A percentile compares a stretch with the other conserved stretches of the same genome.
Evolutionary conservation across 2,888 invertebrate genomes (phyloP).

Genomic region (Stenchaetothrips biformis): DNA sequence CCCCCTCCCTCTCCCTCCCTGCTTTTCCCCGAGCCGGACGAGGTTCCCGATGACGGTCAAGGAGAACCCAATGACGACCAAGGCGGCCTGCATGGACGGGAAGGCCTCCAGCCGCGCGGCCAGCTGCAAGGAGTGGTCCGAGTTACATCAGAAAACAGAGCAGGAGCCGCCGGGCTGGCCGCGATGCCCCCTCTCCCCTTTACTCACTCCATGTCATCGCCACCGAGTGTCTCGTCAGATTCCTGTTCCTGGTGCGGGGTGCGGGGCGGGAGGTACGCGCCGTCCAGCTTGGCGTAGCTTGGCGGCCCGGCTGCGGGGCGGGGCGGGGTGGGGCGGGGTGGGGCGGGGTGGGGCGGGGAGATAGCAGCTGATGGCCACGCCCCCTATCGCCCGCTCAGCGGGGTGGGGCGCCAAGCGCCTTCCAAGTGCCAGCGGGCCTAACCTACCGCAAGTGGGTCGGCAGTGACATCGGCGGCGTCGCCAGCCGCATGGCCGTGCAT

Average conservation of each 20-base stretch:
- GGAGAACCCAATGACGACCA: not conserved
- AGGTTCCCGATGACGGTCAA: not conserved
- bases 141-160: not conserved
- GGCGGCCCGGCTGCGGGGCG: not conserved
- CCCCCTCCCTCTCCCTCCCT: not conserved
- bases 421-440: not conserved
- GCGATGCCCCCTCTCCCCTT: not conserved
- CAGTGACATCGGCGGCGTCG: too few species aligned
- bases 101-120: too few species aligned
- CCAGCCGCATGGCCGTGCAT: too few species aligned
- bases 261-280: not conserved
- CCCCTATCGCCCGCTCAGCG: not conserved
- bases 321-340: not conserved
- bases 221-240: not conserved
- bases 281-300: not conserved
- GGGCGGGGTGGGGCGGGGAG: not conserved
- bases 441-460: not conserved
- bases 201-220: not conserved
- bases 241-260: conserved; percentile 11
- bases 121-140: not conserved
- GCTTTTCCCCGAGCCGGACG: not conserved
- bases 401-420: not conserved
- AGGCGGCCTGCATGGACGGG: not conserved
- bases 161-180: not conserved
- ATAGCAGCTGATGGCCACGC: not conserved